Evolutionary conservation across 1,140 invertebrate genomes (phyloP), one percentile per base, ranked within the genome.

Genomic region (Mamestra configurata): DNA sequence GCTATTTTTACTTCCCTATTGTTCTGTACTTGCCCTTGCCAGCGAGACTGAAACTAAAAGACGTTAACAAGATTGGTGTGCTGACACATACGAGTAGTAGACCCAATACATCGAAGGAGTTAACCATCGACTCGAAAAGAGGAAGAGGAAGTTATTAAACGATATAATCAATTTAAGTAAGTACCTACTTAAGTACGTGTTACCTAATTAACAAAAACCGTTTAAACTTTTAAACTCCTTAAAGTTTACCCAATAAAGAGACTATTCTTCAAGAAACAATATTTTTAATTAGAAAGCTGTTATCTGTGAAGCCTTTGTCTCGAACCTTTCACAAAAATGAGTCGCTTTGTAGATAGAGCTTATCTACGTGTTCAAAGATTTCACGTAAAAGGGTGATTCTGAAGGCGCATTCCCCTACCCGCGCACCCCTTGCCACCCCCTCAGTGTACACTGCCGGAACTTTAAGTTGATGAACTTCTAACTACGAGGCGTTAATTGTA

Each of bases 331-430:
- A 61, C 57, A 61, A 61, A 61, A 61, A 61, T 61, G 57, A 27
- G 10, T 35, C 53, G 53, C 57, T 61, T 61, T 61, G 57, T 35
- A 61, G 57, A 35, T 61, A 59, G n/a, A n/a, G 57, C 57, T 61
- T 61, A 61, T 61, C 57, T 61, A 61, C 57, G 57, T 61, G 57
- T 35, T 61, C 57, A 61, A 61, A 61, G 24, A 61, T 61, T 61
- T 61, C n/a, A 24, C 31, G 57, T 61, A 61, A 61, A 61, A 35
- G 57, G 57, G 57, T 61, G 11, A 61, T 61, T 61, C n/a, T 61
- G 57, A 35, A 8, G 55, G 10, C 57, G 27, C 11, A 24, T 15
- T 1, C 57, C 24, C 57, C 51, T n/a, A 8, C 51, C 18, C 43
- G 10, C 18, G 27, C 27, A 10, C 57, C 15, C 11, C 24, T 0